Evolutionary conservation across 2,888 invertebrate species (phyloP).

Genomic region (Opisthograptis luteolata): DNA sequence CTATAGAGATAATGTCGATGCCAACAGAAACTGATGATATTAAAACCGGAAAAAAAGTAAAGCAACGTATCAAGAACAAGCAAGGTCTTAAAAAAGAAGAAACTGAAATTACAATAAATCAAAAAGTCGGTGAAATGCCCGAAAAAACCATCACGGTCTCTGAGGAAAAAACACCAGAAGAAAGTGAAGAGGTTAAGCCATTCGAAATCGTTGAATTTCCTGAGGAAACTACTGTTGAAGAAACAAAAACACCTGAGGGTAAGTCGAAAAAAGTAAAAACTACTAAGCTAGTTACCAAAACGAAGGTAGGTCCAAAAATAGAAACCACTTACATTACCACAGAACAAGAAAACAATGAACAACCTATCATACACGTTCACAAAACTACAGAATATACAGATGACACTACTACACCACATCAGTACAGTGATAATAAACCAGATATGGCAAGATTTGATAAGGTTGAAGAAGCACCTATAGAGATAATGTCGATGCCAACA

Average conservation of each 20-base stretch:
- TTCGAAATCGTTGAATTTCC: conserved; percentile 42
- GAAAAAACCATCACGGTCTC: no score
- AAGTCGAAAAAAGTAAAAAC: conserved; percentile 34
- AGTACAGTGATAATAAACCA: no score
- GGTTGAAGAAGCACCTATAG: no score
- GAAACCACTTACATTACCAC: conserved; percentile 7
- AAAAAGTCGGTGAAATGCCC: no score
- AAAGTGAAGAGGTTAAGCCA: conserved; percentile 44
- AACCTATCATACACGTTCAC: conserved; percentile 19
- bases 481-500: no score
- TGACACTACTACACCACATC: no score
- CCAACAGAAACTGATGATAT: no score
- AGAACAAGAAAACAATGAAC: neutral
- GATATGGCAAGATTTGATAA: no score
- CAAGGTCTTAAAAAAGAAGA: conserved; percentile 45
- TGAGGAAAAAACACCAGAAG: conserved; percentile 45
- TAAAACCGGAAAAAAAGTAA: no score
- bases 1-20: no score
- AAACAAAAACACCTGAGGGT: conserved; percentile 36
- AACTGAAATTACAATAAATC: conserved; percentile 42
- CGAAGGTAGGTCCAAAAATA: conserved; percentile 47
- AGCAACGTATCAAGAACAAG: conserved; percentile 59
- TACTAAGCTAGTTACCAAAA: conserved; percentile 67
- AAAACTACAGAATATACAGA: conserved; percentile 4
- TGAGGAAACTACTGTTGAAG: no score